Percentiles rank a stretch among this genome's conserved stretches.
Evolutionary conservation across 2,113 vertebrate species (phyloP).

Genomic region (Cheilinus undulatus): DNA sequence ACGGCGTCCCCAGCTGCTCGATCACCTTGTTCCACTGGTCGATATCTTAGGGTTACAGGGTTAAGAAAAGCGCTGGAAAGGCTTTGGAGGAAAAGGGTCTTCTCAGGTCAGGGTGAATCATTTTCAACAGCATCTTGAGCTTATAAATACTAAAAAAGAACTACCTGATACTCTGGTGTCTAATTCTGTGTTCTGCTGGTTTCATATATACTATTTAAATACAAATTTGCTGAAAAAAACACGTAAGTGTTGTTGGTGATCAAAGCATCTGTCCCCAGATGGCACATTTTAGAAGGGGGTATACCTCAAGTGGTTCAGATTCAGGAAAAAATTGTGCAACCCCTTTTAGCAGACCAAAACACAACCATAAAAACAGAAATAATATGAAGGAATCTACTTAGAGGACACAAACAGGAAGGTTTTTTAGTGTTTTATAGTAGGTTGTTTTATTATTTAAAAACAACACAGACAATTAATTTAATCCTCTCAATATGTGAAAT

Average conservation of each 20-base stretch:
- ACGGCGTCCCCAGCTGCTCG: conserved; percentile 97
- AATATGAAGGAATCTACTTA: background rate
- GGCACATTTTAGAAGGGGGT: too few relatives aligned
- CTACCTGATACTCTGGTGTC: too few relatives aligned
- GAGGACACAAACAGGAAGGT: background rate
- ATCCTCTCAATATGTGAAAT: too few relatives aligned
- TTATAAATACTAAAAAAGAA: conserved; percentile 16
- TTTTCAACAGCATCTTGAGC: background rate
- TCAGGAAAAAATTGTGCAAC: too few relatives aligned
- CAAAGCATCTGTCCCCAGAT: too few relatives aligned
- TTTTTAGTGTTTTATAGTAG: too few relatives aligned
- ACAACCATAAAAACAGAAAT: background rate
- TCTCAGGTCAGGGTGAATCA: background rate
- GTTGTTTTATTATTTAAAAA: too few relatives aligned
- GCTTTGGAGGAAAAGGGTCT: background rate
- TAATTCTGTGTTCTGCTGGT: background rate
- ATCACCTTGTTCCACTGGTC: conserved; percentile 99
- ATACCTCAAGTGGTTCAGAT: too few relatives aligned
- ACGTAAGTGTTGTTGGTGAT: background rate
- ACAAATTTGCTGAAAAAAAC: background rate
- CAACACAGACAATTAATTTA: too few relatives aligned
- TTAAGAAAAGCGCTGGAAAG: conserved; percentile 87
- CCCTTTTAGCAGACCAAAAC: background rate
- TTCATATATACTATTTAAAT: background rate
- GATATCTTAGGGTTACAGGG: conserved; percentile 88